Conservation (phyloP, 2,113 vertebrate genomes). For the Quiscalus mexicanus region DNA sequence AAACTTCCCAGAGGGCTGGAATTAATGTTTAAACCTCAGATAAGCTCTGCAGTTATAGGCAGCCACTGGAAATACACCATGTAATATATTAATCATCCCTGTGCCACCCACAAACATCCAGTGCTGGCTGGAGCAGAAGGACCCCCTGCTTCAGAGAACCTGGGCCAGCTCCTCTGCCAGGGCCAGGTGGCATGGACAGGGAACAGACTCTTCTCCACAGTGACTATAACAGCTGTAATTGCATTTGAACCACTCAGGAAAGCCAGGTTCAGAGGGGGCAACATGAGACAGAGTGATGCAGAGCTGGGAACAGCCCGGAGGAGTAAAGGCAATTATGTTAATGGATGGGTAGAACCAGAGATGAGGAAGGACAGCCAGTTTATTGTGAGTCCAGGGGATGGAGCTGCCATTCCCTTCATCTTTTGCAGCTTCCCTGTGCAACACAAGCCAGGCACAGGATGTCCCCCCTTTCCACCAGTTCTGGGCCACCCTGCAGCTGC, state of each 20-base stretch:
- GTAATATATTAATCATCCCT: slow-evolving; percentile 38
- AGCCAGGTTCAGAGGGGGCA: not conserved
- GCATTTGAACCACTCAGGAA: not conserved
- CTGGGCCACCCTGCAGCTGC: not conserved
- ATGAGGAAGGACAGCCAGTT: accelerated
- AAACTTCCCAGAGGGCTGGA: not conserved
- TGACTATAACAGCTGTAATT: not conserved
- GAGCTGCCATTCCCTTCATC: not conserved
- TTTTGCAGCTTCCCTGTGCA: not conserved
- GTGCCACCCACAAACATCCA: accelerated
- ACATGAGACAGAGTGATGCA: accelerated
- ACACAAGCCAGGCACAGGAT: accelerated
- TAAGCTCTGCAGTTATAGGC: not conserved
- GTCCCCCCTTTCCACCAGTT: not conserved
- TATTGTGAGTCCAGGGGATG: not conserved
- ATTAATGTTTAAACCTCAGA: slow-evolving; percentile 79
- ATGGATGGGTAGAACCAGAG: not conserved
- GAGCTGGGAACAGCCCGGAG: not conserved
- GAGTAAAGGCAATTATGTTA: not conserved
- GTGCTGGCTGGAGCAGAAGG: not conserved
- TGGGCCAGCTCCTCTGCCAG: not conserved
- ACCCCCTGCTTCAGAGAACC: not conserved
- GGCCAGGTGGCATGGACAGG: not conserved
- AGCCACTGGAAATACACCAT: not conserved
- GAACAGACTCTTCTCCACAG: not conserved